These are phyloP conservation scores for Lophura nycthemera DNA, from an alignment of 2,113 vertebrate genomes.

Conservation along the genomic window DNA sequence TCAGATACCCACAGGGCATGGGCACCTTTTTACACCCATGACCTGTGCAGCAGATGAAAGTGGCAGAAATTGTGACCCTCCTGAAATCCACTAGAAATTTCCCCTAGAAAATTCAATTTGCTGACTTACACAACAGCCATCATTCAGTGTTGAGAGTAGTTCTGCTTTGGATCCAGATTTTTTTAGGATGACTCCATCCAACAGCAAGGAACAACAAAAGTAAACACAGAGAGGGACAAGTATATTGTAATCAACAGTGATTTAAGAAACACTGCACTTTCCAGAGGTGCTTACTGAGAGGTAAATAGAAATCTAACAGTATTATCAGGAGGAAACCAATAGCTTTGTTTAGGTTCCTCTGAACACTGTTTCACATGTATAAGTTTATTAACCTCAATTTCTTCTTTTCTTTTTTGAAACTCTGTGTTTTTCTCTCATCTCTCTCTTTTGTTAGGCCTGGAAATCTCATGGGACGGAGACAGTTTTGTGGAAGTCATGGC, in stretches of 20 bases:
- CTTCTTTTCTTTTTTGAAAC: not conserved
- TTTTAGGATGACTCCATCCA: not conserved
- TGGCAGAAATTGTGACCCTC: not conserved
- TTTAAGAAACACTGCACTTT: not conserved
- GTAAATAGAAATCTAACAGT: not conserved
- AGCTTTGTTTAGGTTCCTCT: not conserved
- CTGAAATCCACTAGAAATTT: not conserved
- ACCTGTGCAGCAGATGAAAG: not conserved
- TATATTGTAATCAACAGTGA: not conserved
- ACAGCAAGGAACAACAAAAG: not conserved
- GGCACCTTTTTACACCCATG: not conserved
- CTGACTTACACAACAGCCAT: not conserved
- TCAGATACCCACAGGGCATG: not conserved
- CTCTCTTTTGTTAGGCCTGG: slow-evolving; percentile 83
- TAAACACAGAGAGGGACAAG: not conserved
- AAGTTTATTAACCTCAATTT: not conserved
- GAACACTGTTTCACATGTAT: not conserved
- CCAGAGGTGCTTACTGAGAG: not conserved
- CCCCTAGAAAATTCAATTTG: not conserved
- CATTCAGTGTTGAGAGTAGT: not conserved
- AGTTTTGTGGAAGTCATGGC: slow-evolving; percentile 98
- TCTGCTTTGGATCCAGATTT: not conserved
- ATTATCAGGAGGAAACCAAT: not conserved
- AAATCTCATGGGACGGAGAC: slow-evolving; percentile 99
- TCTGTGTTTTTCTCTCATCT: not conserved